Percentiles rank a stretch among this genome's conserved stretches.
These are phyloP conservation scores for Montipora efflorescens DNA, from an alignment of 64 coral and sea anemone species.

Conservation along the genomic window DNA sequence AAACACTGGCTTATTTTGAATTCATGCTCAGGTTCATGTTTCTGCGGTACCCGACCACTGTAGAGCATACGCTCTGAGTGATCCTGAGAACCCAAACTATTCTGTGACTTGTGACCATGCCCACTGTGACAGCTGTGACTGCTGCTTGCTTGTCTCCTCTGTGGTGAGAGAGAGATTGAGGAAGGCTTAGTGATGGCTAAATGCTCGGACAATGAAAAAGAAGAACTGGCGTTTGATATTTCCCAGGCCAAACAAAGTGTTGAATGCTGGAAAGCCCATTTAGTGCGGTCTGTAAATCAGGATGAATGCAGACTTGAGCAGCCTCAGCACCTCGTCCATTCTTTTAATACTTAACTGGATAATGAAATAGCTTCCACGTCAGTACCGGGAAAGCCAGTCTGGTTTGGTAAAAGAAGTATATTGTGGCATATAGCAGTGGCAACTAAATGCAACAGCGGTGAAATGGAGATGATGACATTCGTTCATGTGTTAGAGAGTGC, in stretches of 20 bases:
- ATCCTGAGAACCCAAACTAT: conserved; percentile 6
- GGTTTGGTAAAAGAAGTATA: neutral
- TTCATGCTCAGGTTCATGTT: conserved; percentile 28
- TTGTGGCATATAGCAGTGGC: neutral
- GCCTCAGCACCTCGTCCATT: neutral
- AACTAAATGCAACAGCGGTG: neutral
- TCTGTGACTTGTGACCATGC: neutral
- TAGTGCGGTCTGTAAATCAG: neutral
- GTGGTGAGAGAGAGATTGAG: neutral
- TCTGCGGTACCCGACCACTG: conserved; percentile 8
- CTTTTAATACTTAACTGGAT: neutral
- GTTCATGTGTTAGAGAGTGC: neutral
- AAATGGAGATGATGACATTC: conserved; percentile 4
- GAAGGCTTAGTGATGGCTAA: neutral
- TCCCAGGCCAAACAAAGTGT: neutral
- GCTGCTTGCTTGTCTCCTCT: neutral
- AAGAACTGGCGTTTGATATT: neutral
- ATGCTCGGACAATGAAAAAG: neutral
- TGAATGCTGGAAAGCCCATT: neutral
- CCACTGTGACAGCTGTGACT: neutral
- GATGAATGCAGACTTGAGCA: neutral
- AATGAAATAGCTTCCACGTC: neutral
- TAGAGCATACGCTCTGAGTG: neutral
- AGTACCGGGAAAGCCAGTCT: neutral
- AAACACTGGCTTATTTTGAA: conserved; percentile 27